These are phyloP conservation scores for Saxidomus purpurata DNA, from an alignment of 1,140 invertebrate genomes.

Conservation along the genomic window DNA sequence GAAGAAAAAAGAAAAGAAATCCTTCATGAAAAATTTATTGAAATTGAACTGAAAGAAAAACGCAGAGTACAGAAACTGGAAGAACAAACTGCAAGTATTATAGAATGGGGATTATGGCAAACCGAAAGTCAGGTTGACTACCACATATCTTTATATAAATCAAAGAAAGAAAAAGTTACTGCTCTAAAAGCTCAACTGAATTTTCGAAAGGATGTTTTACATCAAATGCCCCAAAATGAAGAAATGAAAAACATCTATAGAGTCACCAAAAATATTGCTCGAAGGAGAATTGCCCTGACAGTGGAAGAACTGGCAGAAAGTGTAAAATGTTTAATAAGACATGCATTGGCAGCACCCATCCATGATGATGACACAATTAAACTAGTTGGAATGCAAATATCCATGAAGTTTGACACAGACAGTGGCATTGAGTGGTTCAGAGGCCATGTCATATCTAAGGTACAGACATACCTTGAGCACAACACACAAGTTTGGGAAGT, in stretches of 20 bases:
- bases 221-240: conserved; percentile 33
- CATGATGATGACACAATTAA: neutral
- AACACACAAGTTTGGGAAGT: too few species aligned
- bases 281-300: neutral
- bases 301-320: conserved; percentile 33
- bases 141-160: conserved; percentile 5
- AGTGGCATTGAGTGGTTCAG: neutral
- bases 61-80: neutral
- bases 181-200: conserved; percentile 69
- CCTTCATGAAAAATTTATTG: conserved; percentile 13
- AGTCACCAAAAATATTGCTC: neutral
- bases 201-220: conserved; percentile 47
- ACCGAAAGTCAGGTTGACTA: neutral
- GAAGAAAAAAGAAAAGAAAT: neutral
- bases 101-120: conserved; percentile 37
- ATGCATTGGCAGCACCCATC: conserved; percentile 3
- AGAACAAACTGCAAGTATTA: conserved; percentile 13
- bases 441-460: neutral
- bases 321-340: conserved; percentile 29
- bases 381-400: neutral
- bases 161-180: conserved; percentile 37
- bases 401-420: neutral
- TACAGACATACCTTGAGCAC: neutral
- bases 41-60: conserved; percentile 27
- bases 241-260: neutral